These are phyloP conservation scores for Ciona savignyi DNA, from an alignment of 23 tunicate species.

Conservation along the genomic window DNA sequence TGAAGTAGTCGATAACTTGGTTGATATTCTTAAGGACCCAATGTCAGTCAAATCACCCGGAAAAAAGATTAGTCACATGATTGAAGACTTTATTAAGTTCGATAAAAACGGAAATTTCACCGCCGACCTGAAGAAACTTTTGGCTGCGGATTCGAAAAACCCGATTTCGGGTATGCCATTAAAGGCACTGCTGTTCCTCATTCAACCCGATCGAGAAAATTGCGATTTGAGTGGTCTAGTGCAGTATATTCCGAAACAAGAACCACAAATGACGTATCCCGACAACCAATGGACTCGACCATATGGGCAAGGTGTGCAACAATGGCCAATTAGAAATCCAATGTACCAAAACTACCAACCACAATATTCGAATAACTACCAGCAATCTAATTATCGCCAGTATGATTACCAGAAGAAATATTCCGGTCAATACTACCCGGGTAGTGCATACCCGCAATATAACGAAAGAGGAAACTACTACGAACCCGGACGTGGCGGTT, in stretches of 20 bases:
- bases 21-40: slow-evolving; percentile 5
- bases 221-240: slow-evolving; percentile 1
- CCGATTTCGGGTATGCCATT: slow-evolving; percentile 9
- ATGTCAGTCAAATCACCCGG: neutral
- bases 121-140: slow-evolving; percentile 3
- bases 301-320: neutral
- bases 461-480: too few species aligned
- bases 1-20: slow-evolving; percentile 7
- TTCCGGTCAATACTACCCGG: too few species aligned
- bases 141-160: neutral
- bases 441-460: too few species aligned
- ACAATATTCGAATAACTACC: neutral
- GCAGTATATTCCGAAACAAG: neutral
- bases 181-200: slow-evolving; percentile 1
- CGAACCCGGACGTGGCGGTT: too few species aligned
- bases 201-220: slow-evolving; percentile 5
- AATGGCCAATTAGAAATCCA: too few species aligned
- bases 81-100: slow-evolving; percentile 4
- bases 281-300: too few species aligned
- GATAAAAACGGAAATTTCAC: slow-evolving; percentile 7
- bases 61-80: neutral
- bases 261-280: neutral
- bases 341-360: neutral
- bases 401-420: too few species aligned
- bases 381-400: too few species aligned